phyloP scores from a whole-genome alignment of 2,888 invertebrate genomes.

The Nudaria mundana region DNA sequence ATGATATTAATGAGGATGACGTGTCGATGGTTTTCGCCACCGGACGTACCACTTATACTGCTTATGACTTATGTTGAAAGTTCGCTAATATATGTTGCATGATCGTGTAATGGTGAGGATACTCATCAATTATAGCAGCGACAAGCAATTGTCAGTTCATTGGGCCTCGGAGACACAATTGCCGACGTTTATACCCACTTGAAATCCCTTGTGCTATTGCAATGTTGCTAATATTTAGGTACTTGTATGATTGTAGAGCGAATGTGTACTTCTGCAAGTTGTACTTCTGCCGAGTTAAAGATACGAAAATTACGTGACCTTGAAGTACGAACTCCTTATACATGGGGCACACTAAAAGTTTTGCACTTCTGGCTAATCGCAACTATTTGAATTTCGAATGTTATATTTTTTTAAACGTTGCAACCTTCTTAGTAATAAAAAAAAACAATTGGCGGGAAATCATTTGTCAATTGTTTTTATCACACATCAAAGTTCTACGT shows the following conservation, averaged over 20 bases:
- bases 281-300: background rate
- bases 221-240: background rate
- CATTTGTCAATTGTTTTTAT: too few species aligned
- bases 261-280: background rate
- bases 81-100: slow-evolving; percentile 12
- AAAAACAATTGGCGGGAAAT: too few species aligned
- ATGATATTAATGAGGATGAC: too few species aligned
- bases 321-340: too few species aligned
- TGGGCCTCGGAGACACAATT: slow-evolving; percentile 44
- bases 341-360: too few species aligned
- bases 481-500: too few species aligned
- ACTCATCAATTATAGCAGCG: slow-evolving; percentile 47
- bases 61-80: background rate
- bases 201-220: slow-evolving; percentile 36
- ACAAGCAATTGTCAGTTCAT: slow-evolving; percentile 49
- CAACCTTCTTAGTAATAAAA: too few species aligned
- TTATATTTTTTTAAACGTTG: too few species aligned
- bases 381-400: too few species aligned
- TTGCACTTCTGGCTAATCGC: too few species aligned
- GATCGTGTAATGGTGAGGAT: slow-evolving; percentile 26
- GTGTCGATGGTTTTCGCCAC: background rate
- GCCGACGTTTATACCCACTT: slow-evolving; percentile 50
- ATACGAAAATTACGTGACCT: too few species aligned
- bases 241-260: background rate
- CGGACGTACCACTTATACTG: slow-evolving; percentile 1